A percentile compares a stretch with the other conserved stretches of the same genome.
Evolutionary conservation across 2,113 vertebrate genomes (phyloP).

Genomic region (Typhlomys cinereus): DNA sequence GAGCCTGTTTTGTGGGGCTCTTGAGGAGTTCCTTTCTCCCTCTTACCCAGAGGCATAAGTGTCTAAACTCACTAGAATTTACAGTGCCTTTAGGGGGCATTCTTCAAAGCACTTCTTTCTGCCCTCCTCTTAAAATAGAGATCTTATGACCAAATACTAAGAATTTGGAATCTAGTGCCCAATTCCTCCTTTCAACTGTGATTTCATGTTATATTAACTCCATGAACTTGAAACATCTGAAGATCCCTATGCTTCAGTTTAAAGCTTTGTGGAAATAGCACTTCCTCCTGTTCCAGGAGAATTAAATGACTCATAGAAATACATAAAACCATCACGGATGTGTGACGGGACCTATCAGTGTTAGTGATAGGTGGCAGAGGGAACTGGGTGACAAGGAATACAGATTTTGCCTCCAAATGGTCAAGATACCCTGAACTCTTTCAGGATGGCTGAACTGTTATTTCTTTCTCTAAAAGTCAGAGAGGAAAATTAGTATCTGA

Average conservation of each 20-base stretch:
- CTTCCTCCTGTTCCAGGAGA: not conserved
- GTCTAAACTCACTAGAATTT: not conserved
- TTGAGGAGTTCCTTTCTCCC: slow-evolving; percentile 25
- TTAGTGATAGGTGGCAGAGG: not conserved
- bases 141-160: not conserved
- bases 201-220: not conserved
- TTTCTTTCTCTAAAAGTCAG: slow-evolving; percentile 24
- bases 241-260: not conserved
- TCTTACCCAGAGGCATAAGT: not conserved
- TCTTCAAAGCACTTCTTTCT: slow-evolving; percentile 16
- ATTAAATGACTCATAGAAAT: not conserved
- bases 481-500: not conserved
- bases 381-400: not conserved
- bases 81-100: not conserved
- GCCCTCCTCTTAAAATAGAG: slow-evolving; percentile 43
- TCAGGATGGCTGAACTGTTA: not conserved
- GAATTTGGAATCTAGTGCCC: not conserved
- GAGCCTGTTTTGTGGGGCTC: not conserved
- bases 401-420: not conserved
- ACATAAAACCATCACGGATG: not conserved
- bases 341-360: accelerated
- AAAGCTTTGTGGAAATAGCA: not conserved
- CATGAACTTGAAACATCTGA: not conserved
- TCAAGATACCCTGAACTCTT: not conserved
- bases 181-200: not conserved